These are phyloP conservation scores for Misgurnus anguillicaudatus DNA, from an alignment of 2,113 vertebrate species.

Conservation along the genomic window DNA sequence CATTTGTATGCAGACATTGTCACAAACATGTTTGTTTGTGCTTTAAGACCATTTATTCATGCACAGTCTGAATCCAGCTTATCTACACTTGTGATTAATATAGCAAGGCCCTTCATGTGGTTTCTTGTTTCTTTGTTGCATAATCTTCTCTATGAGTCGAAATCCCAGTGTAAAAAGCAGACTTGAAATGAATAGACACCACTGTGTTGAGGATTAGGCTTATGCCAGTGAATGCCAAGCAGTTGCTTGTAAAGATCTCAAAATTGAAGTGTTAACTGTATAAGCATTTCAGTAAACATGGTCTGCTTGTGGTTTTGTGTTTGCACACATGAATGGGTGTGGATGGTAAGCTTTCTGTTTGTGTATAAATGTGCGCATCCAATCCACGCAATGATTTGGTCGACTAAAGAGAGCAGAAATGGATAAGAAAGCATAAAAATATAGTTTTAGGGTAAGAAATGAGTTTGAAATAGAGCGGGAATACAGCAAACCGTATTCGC, in stretches of 20 bases:
- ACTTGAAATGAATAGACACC: slow-evolving; percentile 63
- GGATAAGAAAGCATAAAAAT: no score
- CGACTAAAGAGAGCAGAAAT: no score
- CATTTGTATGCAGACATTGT: not conserved
- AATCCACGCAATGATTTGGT: not conserved
- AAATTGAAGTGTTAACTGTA: slow-evolving; percentile 40
- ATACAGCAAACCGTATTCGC: no score
- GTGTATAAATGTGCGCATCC: slow-evolving; percentile 2
- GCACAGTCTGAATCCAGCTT: slow-evolving; percentile 58
- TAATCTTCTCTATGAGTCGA: slow-evolving; percentile 63
- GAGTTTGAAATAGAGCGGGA: no score
- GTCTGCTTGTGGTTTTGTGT: slow-evolving; percentile 11
- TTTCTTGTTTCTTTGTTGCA: slow-evolving; percentile 61
- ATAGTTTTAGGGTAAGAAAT: no score
- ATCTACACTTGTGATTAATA: slow-evolving; percentile 66
- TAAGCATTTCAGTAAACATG: not conserved
- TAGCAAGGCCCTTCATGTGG: slow-evolving; percentile 52
- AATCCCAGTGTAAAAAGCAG: slow-evolving; percentile 62
- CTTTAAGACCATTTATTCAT: slow-evolving; percentile 35
- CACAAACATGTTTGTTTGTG: slow-evolving; percentile 18
- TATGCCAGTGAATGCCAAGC: slow-evolving; percentile 27
- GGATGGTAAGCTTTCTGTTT: slow-evolving; percentile 16
- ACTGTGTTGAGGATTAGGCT: slow-evolving; percentile 65
- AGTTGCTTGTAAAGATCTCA: slow-evolving; percentile 50
- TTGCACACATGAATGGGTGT: not conserved